Conservation (phyloP, 2,797 vertebrate genomes). For the Propithecus deckenii region DNA sequence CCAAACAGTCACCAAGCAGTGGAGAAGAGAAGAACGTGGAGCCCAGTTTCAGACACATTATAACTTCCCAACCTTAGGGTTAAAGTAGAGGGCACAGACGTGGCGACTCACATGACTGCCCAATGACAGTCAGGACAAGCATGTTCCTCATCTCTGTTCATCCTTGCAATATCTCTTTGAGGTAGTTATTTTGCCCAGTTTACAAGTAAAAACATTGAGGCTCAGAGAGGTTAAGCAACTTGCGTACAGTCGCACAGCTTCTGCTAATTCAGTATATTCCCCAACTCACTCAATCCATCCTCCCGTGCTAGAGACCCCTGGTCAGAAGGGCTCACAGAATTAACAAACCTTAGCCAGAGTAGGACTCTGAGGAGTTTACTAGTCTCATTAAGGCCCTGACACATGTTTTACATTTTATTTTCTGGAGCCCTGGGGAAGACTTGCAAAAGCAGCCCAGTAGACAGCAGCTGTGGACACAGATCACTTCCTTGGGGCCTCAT, state of each 20-base stretch:
- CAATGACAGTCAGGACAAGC: neutral
- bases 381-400: neutral
- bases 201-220: neutral
- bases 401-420: conserved; percentile 50
- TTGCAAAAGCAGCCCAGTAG: neutral
- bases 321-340: neutral
- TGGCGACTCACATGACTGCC: neutral
- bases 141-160: neutral
- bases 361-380: neutral
- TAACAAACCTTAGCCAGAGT: neutral
- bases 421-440: neutral
- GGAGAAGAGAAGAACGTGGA: neutral
- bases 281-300: neutral
- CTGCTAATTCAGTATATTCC: neutral
- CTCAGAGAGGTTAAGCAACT: conserved; percentile 33
- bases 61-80: neutral
- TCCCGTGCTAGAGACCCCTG: neutral
- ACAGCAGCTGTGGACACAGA: conserved; percentile 24
- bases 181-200: neutral
- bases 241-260: neutral
- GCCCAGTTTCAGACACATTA: neutral
- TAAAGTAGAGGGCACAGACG: neutral
- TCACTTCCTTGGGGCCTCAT: neutral
- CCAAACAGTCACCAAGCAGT: neutral
- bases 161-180: neutral